Conservation (phyloP, 2,888 invertebrate genomes). For the Ectropis crepuscularia region DNA sequence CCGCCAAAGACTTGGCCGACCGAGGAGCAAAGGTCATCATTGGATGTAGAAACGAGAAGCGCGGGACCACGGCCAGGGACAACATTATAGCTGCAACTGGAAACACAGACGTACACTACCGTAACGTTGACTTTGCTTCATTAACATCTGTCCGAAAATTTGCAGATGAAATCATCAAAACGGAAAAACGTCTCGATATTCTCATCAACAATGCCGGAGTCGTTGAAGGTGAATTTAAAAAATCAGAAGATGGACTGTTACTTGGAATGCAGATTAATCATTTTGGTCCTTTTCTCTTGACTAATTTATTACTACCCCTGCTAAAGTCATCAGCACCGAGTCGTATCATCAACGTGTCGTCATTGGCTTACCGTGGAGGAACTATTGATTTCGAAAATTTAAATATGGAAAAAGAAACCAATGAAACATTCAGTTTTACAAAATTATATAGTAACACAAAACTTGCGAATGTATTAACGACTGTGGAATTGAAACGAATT, state of each 20-base stretch:
- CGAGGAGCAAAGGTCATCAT: constrained; percentile 91
- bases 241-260: constrained; percentile 86
- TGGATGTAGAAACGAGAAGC: constrained; percentile 90
- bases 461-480: constrained; percentile 87
- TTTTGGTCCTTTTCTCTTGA: constrained; percentile 88
- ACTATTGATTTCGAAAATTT: constrained; percentile 59
- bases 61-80: constrained; percentile 83
- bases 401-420: constrained; percentile 53
- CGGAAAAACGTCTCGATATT: constrained; percentile 82
- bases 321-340: constrained; percentile 68
- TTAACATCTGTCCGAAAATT: constrained; percentile 84
- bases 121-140: constrained; percentile 79
- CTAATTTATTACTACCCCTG: constrained; percentile 83
- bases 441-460: constrained; percentile 84
- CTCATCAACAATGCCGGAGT: constrained; percentile 87
- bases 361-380: constrained; percentile 56
- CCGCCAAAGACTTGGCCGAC: constrained; percentile 88
- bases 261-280: constrained; percentile 84
- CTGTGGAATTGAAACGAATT: constrained; percentile 87
- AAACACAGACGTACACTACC: constrained; percentile 65
- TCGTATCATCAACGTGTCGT: constrained; percentile 73
- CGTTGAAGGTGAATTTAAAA: constrained; percentile 60
- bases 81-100: constrained; percentile 55
- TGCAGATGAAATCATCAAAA: constrained; percentile 83
- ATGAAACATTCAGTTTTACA: constrained; percentile 35